Conservation (phyloP, 2,113 vertebrate genomes). For the Apus apus region DNA sequence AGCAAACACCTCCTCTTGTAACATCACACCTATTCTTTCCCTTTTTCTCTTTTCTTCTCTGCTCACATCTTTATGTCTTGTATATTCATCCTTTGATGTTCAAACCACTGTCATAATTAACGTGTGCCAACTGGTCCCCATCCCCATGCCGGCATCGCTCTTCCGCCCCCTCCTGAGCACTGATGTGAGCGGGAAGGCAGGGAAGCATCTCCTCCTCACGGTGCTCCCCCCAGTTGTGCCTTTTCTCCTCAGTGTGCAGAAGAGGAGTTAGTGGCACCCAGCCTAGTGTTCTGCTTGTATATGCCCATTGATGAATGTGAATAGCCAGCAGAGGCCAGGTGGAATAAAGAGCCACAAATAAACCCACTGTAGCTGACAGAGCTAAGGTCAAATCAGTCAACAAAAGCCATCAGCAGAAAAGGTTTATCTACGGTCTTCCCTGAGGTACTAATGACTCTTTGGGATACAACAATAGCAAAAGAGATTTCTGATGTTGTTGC, state of each 20-base stretch:
- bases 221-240: neutral
- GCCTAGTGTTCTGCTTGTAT: neutral
- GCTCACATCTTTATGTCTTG: conserved; percentile 7
- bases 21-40: conserved; percentile 58
- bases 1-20: conserved; percentile 52
- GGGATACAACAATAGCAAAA: neutral
- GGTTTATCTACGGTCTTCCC: neutral
- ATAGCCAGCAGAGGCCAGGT: neutral
- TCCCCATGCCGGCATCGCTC: neutral
- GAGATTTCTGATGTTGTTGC: neutral
- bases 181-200: neutral
- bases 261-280: neutral
- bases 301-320: neutral
- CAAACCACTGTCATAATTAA: conserved; percentile 25
- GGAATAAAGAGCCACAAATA: neutral
- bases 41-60: conserved; percentile 8
- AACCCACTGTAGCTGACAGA: neutral
- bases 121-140: neutral
- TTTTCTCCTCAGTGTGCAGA: neutral
- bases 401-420: neutral
- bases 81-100: conserved; percentile 38
- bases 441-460: neutral
- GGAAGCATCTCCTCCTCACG: neutral
- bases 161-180: neutral
- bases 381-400: neutral